Evolutionary conservation across 1,140 invertebrate genomes (phyloP).

Genomic region (Drosophila pseudoobscura): DNA sequence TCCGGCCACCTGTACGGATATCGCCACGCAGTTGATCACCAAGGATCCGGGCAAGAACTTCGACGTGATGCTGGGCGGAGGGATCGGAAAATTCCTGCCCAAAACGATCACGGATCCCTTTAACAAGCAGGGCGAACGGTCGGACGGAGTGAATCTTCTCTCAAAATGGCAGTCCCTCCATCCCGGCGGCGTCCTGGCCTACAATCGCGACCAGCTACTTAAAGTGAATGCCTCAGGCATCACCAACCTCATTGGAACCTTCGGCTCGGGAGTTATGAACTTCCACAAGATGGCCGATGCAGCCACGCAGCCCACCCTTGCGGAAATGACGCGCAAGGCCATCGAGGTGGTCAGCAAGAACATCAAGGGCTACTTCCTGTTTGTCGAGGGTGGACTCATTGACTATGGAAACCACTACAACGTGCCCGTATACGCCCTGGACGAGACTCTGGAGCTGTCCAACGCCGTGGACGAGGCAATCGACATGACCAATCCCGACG

Average conservation of each 20-base stretch:
- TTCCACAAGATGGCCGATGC: conserved; percentile 84
- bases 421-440: conserved; percentile 85
- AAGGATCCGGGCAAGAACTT: conserved; percentile 85
- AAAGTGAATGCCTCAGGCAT: conserved; percentile 64
- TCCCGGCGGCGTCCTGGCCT: conserved; percentile 83
- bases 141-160: conserved; percentile 84
- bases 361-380: conserved; percentile 87
- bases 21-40: conserved; percentile 87
- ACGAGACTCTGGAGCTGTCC: conserved; percentile 86
- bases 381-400: conserved; percentile 88
- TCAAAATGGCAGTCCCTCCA: conserved; percentile 83
- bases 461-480: conserved; percentile 85
- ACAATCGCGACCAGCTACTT: conserved; percentile 85
- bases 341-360: conserved; percentile 85
- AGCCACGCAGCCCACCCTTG: conserved; percentile 86
- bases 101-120: conserved; percentile 83
- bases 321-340: conserved; percentile 92
- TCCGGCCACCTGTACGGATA: conserved; percentile 84
- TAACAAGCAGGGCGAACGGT: conserved; percentile 84
- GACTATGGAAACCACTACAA: conserved; percentile 87
- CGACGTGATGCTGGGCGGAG: conserved; percentile 88
- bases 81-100: conserved; percentile 86
- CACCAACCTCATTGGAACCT: conserved; percentile 85
- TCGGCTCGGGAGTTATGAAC: conserved; percentile 83
- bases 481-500: conserved; percentile 84